A percentile compares a stretch with the other conserved stretches of the same genome.
These are phyloP conservation scores for Oreochromis mossambicus DNA, from an alignment of 2,797 vertebrate genomes.

Conservation along the genomic window DNA sequence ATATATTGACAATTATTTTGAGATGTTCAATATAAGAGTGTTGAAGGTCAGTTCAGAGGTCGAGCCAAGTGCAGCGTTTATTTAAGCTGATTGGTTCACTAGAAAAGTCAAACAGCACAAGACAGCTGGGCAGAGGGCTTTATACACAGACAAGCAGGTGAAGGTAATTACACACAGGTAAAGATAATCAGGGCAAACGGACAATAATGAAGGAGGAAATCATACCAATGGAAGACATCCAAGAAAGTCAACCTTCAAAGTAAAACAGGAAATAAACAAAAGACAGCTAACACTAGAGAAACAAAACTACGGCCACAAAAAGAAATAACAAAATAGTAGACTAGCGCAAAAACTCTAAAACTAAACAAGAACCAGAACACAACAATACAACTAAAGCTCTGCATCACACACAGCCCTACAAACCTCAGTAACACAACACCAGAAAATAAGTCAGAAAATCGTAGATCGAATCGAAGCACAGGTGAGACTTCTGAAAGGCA, in stretches of 20 bases:
- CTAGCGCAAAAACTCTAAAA: accelerated
- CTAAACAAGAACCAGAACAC: not conserved
- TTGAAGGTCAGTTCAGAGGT: not conserved
- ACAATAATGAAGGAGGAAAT: not conserved
- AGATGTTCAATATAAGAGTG: not conserved
- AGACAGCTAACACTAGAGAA: not conserved
- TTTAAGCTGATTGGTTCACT: not conserved
- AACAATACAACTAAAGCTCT: not conserved
- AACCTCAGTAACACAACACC: not conserved
- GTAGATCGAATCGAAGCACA: not conserved
- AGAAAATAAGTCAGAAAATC: accelerated
- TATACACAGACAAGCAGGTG: not conserved
- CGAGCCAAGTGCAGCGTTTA: not conserved
- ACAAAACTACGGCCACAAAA: accelerated
- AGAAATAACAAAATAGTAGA: not conserved
- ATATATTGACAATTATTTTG: not conserved
- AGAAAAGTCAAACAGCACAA: accelerated
- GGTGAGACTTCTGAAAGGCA: accelerated
- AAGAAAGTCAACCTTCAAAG: not conserved
- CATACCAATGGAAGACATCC: accelerated
- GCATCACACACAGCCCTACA: not conserved
- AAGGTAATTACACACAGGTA: accelerated
- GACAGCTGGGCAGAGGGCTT: not conserved
- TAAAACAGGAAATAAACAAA: not conserved
- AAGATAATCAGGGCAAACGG: not conserved